phyloP scores from a whole-genome alignment of 1,140 invertebrate species.

The Drosophila leontia region DNA sequence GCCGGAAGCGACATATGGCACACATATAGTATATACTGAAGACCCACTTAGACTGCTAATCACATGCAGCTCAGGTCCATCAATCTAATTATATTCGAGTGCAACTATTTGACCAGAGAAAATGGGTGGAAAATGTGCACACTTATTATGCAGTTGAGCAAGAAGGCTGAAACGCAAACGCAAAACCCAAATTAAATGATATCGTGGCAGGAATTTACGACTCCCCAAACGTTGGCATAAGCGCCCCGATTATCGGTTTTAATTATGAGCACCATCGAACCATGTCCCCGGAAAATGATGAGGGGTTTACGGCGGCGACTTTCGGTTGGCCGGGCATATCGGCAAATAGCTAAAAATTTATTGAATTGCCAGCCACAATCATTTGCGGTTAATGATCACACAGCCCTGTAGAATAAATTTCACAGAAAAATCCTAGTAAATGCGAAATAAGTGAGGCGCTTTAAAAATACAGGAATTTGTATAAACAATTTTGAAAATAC shows the following conservation, averaged over 20 bases:
- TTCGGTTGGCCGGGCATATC: slow-evolving; percentile 3
- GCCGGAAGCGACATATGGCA: slow-evolving; percentile 17
- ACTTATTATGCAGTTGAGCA: slow-evolving; percentile 3
- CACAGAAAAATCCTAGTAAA: not conserved
- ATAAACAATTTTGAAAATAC: not conserved
- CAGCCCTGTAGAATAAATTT: slow-evolving; percentile 25
- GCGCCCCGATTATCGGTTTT: slow-evolving; percentile 55
- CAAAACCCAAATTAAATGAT: slow-evolving; percentile 31
- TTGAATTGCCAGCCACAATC: slow-evolving; percentile 58
- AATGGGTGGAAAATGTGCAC: slow-evolving; percentile 13
- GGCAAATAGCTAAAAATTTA: slow-evolving; percentile 60
- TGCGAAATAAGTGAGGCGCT: not conserved
- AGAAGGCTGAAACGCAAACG: not conserved
- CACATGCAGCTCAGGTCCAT: slow-evolving; percentile 36
- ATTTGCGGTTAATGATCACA: slow-evolving; percentile 50
- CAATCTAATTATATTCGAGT: slow-evolving; percentile 49
- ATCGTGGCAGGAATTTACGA: slow-evolving; percentile 22
- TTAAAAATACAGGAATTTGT: not conserved
- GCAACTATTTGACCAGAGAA: slow-evolving; percentile 34
- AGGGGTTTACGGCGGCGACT: not conserved
- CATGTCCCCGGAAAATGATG: not conserved
- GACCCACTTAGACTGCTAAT: slow-evolving; percentile 43
- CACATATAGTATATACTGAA: slow-evolving; percentile 10
- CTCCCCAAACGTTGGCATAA: slow-evolving; percentile 38
- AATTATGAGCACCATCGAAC: slow-evolving; percentile 52